These are phyloP conservation scores for Phocoena sinus DNA, from an alignment of 2,113 vertebrate species.

Conservation along the genomic window DNA sequence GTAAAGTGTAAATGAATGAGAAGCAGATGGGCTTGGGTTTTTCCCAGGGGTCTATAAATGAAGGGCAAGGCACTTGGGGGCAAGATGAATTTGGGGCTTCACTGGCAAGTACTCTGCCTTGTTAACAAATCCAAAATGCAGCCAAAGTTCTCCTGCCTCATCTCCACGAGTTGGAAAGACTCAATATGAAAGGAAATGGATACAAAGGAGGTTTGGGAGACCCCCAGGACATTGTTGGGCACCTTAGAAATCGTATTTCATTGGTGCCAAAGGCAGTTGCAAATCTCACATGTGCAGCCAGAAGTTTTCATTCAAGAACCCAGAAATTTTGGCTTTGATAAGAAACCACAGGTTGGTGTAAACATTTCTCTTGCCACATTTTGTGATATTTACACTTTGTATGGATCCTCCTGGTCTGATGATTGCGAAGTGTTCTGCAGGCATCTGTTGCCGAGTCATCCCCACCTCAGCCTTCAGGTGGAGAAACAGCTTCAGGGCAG, in stretches of 20 bases:
- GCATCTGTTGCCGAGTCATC: not conserved
- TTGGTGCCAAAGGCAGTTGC: conserved; percentile 58
- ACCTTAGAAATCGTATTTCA: conserved; percentile 77
- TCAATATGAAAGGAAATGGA: not conserved
- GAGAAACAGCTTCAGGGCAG: not conserved
- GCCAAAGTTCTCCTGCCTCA: not conserved
- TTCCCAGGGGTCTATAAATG: conserved; percentile 34
- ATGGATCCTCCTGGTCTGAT: not conserved
- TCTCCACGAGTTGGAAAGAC: not conserved
- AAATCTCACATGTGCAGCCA: conserved; percentile 60
- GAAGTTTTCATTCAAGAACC: conserved; percentile 64
- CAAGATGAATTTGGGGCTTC: conserved; percentile 11
- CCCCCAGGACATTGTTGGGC: conserved; percentile 56
- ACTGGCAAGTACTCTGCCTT: conserved; percentile 24
- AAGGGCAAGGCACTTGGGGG: conserved; percentile 44
- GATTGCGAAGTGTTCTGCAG: not conserved
- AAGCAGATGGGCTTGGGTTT: conserved; percentile 57
- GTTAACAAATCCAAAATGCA: not conserved
- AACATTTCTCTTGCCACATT: conserved; percentile 58
- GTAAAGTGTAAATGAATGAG: conserved; percentile 66
- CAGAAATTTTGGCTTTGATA: conserved; percentile 63
- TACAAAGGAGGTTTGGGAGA: conserved; percentile 50
- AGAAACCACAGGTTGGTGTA: conserved; percentile 64
- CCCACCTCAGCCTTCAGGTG: conserved; percentile 8
- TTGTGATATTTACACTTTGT: conserved; percentile 57